These are phyloP conservation scores for Psammodynastes pulverulentus DNA, from an alignment of 2,113 vertebrate species.

Conservation along the genomic window DNA sequence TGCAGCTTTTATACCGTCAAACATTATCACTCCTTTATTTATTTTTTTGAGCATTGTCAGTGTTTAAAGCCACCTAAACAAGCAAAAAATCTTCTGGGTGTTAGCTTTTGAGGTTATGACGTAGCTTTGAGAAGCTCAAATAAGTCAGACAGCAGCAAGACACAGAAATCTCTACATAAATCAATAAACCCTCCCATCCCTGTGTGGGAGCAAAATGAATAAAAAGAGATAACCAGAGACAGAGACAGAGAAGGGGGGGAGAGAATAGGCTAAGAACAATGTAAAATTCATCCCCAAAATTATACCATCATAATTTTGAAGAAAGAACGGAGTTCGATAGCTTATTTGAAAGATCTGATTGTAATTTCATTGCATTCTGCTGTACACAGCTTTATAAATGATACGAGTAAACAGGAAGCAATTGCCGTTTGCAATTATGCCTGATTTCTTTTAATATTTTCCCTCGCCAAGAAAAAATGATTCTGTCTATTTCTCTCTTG, in stretches of 20 bases:
- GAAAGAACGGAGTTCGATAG: background rate
- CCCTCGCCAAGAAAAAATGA: background rate
- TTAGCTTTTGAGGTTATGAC: background rate
- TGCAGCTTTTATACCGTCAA: background rate
- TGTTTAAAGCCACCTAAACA: background rate
- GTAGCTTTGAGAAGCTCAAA: background rate
- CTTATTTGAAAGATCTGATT: background rate
- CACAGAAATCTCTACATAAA: background rate
- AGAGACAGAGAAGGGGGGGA: background rate
- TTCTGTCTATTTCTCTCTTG: background rate
- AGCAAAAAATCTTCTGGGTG: background rate
- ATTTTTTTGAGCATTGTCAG: background rate
- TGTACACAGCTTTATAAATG: background rate
- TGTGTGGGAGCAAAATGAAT: background rate
- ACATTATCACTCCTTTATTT: background rate
- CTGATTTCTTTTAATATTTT: constrained; percentile 17
- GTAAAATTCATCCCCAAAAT: background rate
- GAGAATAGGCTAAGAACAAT: background rate
- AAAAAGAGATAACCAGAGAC: background rate
- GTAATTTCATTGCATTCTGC: background rate
- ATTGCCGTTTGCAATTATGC: background rate
- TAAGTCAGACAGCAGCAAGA: background rate
- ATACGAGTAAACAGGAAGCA: background rate
- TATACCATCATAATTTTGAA: background rate
- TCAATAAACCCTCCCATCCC: background rate